A percentile compares a stretch with the other conserved stretches of the same genome.
Conservation (phyloP, 2,888 invertebrate genomes). For the Drosophila mimetica region DNA sequence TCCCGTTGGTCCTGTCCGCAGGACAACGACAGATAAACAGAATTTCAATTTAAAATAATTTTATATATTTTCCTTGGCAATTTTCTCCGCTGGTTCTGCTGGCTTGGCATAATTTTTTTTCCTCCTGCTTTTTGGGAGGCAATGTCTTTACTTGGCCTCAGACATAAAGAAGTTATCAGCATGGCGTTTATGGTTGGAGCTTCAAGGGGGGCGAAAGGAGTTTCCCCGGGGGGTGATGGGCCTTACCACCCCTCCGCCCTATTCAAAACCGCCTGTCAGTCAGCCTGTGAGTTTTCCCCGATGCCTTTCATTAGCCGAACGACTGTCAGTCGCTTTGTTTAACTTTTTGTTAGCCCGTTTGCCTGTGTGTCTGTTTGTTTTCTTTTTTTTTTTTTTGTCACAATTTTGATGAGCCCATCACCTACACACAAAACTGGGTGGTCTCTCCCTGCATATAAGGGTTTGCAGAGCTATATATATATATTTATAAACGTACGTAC, state of each 20-base stretch:
- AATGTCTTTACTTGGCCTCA: conserved; percentile 55
- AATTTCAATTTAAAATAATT: conserved; percentile 80
- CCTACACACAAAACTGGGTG: conserved; percentile 42
- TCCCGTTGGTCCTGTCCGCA: conserved; percentile 15
- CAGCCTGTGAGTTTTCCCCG: conserved; percentile 24
- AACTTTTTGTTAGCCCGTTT: conserved; percentile 50
- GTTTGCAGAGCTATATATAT: conserved; percentile 10
- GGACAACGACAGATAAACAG: conserved; percentile 62
- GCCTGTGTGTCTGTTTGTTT: conserved; percentile 22
- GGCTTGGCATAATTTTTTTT: conserved; percentile 72
- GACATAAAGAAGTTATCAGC: conserved; percentile 76
- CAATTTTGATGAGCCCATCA: conserved; percentile 63
- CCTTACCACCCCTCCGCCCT: background rate
- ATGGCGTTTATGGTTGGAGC: conserved; percentile 56
- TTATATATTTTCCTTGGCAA: conserved; percentile 45
- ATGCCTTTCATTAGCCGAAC: conserved; percentile 61
- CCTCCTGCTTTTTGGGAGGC: conserved; percentile 51
- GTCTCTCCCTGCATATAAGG: conserved; percentile 21
- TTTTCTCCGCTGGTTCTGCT: conserved; percentile 51
- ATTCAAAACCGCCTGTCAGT: conserved; percentile 14
- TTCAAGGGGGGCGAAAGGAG: conserved; percentile 14
- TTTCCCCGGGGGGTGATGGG: background rate
- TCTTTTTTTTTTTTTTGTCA: conserved; percentile 60
- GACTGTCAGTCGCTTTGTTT: conserved; percentile 57
- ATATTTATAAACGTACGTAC: conserved; percentile 12